phyloP scores from a whole-genome alignment of 2,113 vertebrate genomes.

The Dissostichus mawsoni region DNA sequence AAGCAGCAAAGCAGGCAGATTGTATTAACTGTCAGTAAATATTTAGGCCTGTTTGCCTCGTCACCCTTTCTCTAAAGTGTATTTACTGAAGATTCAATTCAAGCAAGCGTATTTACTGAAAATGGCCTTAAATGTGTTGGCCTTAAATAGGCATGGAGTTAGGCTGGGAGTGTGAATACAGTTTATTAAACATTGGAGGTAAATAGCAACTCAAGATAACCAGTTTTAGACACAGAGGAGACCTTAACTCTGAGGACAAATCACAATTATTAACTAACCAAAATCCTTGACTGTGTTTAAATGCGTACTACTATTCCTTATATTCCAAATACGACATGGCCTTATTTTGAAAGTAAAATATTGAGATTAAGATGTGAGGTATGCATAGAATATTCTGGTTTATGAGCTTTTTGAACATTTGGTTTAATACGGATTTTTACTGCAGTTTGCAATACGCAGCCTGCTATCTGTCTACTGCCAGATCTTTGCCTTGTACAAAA shows the following conservation, averaged over 20 bases:
- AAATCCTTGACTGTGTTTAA: too few relatives aligned
- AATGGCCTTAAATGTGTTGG: constrained; percentile 19
- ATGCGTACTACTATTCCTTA: too few relatives aligned
- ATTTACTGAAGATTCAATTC: constrained; percentile 12
- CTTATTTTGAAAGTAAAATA: too few relatives aligned
- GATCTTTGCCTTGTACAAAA: too few relatives aligned
- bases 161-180: neutral
- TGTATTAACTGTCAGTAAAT: constrained; percentile 22
- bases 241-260: constrained; percentile 6
- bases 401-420: too few relatives aligned
- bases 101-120: constrained; percentile 23
- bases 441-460: too few relatives aligned
- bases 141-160: constrained; percentile 43
- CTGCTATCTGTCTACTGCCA: too few relatives aligned
- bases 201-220: neutral
- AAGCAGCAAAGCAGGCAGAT: constrained; percentile 4
- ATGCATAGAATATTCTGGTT: too few relatives aligned
- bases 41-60: constrained; percentile 13
- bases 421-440: too few relatives aligned
- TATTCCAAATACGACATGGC: too few relatives aligned
- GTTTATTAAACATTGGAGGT: neutral
- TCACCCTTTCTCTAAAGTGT: neutral
- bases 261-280: neutral
- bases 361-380: too few relatives aligned
- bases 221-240: neutral